Conservation (phyloP, 1,140 invertebrate genomes). For the Drosophila jambulina region DNA sequence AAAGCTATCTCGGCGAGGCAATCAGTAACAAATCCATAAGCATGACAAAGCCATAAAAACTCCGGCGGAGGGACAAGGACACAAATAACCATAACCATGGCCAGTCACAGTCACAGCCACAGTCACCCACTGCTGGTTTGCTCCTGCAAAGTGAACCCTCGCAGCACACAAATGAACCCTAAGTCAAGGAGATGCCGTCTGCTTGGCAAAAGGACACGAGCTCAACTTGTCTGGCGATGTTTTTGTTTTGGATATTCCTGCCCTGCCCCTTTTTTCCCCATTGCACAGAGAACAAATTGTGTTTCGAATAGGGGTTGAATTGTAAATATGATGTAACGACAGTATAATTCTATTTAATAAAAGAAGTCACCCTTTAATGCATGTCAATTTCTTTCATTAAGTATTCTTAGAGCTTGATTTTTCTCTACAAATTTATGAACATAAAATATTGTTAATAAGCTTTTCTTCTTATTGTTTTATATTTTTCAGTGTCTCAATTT, state of each 20-base stretch:
- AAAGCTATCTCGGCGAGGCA: conserved; percentile 68
- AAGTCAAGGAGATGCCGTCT: conserved; percentile 56
- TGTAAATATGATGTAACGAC: no score
- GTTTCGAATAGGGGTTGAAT: not conserved
- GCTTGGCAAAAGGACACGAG: conserved; percentile 39
- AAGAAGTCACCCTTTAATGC: not conserved
- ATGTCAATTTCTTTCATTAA: not conserved
- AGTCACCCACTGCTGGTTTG: conserved; percentile 1
- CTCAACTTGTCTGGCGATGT: conserved; percentile 35
- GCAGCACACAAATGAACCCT: conserved; percentile 53
- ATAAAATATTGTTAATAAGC: not conserved
- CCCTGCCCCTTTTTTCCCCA: conserved; percentile 5
- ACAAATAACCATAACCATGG: conserved; percentile 25
- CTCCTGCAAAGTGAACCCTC: conserved; percentile 47
- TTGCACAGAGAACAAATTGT: not conserved
- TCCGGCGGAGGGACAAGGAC: conserved; percentile 29
- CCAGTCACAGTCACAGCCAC: conserved; percentile 14
- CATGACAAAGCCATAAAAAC: conserved; percentile 78
- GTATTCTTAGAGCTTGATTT: not conserved
- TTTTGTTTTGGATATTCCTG: conserved; percentile 44
- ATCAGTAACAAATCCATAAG: conserved; percentile 81
- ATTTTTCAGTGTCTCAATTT: conserved; percentile 2
- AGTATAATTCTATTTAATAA: not conserved
- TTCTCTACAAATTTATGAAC: not conserved
- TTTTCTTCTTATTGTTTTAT: not conserved